These are phyloP conservation scores for Fukomys damarensis DNA, from an alignment of 2,113 vertebrate species.

Conservation along the genomic window DNA sequence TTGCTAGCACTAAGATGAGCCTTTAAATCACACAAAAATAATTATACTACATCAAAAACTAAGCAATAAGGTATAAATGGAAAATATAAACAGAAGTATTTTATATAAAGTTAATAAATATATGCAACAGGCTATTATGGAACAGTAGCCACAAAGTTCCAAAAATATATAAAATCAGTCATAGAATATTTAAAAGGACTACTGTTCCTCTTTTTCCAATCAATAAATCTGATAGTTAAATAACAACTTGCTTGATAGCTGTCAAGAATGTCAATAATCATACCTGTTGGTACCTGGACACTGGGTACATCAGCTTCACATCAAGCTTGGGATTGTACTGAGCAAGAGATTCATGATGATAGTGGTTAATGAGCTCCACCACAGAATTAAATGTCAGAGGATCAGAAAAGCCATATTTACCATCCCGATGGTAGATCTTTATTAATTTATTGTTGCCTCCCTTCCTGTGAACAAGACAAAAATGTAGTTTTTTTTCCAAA, in stretches of 20 bases:
- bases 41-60: conserved; percentile 34
- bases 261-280: conserved; percentile 15
- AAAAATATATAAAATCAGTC: conserved; percentile 50
- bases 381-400: conserved; percentile 96
- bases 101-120: conserved; percentile 55
- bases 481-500: background rate
- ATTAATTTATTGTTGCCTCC: conserved; percentile 98
- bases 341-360: conserved; percentile 95
- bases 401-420: conserved; percentile 97
- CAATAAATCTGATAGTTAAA: conserved; percentile 27
- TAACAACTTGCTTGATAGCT: conserved; percentile 2
- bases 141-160: conserved; percentile 5
- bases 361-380: conserved; percentile 97
- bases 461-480: conserved; percentile 90
- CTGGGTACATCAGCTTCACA: conserved; percentile 94
- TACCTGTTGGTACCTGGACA: conserved; percentile 95
- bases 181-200: conserved; percentile 11
- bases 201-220: conserved; percentile 35
- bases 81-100: conserved; percentile 32
- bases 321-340: conserved; percentile 98
- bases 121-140: background rate
- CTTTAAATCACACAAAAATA: conserved; percentile 53
- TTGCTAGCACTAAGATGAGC: conserved; percentile 14
- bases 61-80: conserved; percentile 50
- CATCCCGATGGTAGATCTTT: conserved; percentile 96